A percentile compares a stretch with the other conserved stretches of the same genome.
Evolutionary conservation across 2,797 vertebrate genomes (phyloP).

Genomic region (Hephaestus fuliginosus): DNA sequence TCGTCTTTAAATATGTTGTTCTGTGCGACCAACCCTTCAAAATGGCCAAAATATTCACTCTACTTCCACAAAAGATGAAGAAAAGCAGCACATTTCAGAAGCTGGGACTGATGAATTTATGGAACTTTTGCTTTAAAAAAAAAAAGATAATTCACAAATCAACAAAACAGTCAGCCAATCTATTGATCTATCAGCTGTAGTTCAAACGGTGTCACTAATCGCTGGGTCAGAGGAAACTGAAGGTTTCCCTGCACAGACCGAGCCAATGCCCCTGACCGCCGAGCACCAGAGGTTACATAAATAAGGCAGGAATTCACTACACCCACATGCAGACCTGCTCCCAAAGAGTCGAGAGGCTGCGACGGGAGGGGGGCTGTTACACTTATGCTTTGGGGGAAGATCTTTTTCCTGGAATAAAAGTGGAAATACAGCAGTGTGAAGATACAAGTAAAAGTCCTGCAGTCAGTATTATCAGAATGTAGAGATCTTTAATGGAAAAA

Average conservation of each 20-base stretch:
- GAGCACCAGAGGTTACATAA: conserved; percentile 79
- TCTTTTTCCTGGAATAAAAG: background rate
- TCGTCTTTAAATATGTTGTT: background rate
- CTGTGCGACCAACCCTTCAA: background rate
- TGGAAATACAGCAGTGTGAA: no score
- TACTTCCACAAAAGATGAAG: background rate
- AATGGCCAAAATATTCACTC: background rate
- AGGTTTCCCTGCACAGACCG: conserved; percentile 61
- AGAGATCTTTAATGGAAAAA: no score
- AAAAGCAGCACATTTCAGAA: background rate
- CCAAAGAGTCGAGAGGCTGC: conserved; percentile 29
- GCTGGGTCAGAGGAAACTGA: conserved; percentile 59
- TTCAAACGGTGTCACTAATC: conserved; percentile 44
- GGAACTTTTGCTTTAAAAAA: background rate
- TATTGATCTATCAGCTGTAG: background rate
- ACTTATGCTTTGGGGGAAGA: background rate
- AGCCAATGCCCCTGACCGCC: conserved; percentile 35
- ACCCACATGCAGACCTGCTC: conserved; percentile 74
- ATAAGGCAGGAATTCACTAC: conserved; percentile 81
- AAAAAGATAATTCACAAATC: background rate
- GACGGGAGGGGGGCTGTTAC: conserved; percentile 21
- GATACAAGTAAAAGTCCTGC: background rate
- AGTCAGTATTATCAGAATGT: background rate
- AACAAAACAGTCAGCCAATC: background rate
- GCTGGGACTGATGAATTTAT: background rate